These are phyloP conservation scores for Neoitamus cyanurus DNA, from an alignment of 2,888 invertebrate species.

Conservation along the genomic window DNA sequence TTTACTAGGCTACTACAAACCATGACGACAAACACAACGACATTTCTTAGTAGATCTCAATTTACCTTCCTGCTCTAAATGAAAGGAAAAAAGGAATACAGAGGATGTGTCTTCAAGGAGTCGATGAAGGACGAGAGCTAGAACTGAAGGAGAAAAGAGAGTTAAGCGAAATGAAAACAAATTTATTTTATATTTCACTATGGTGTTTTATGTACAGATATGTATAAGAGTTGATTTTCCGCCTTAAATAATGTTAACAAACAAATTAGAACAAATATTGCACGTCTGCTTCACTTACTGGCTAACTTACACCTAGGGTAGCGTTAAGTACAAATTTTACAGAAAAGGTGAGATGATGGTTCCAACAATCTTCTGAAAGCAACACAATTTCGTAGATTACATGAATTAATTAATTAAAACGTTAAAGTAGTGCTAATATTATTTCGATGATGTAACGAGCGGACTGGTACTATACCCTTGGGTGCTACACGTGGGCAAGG, in stretches of 20 bases:
- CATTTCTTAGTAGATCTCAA: too few species aligned
- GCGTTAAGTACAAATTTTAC: constrained; percentile 43
- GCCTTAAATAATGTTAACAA: constrained; percentile 36
- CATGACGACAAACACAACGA: too few species aligned
- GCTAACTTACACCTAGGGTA: constrained; percentile 22
- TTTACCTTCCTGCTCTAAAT: too few species aligned
- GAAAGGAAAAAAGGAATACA: neutral
- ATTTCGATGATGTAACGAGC: constrained; percentile 81
- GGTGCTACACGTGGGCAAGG: constrained; percentile 87
- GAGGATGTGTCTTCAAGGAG: neutral
- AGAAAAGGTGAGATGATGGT: constrained; percentile 13
- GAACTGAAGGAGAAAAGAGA: neutral
- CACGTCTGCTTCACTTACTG: constrained; percentile 23
- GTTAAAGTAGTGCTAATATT: constrained; percentile 64
- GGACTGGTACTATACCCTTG: constrained; percentile 85
- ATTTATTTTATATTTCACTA: constrained; percentile 14
- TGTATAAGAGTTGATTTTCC: constrained; percentile 33
- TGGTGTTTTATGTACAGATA: constrained; percentile 39
- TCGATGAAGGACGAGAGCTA: too few species aligned
- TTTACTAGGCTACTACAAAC: too few species aligned
- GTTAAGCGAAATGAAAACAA: neutral
- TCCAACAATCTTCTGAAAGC: constrained; percentile 33
- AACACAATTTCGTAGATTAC: constrained; percentile 35
- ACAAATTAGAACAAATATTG: constrained; percentile 42
- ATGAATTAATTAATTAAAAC: constrained; percentile 40